Conservation (phyloP, 2,888 invertebrate species). For the Kuschelorhynchus macadamiae region DNA sequence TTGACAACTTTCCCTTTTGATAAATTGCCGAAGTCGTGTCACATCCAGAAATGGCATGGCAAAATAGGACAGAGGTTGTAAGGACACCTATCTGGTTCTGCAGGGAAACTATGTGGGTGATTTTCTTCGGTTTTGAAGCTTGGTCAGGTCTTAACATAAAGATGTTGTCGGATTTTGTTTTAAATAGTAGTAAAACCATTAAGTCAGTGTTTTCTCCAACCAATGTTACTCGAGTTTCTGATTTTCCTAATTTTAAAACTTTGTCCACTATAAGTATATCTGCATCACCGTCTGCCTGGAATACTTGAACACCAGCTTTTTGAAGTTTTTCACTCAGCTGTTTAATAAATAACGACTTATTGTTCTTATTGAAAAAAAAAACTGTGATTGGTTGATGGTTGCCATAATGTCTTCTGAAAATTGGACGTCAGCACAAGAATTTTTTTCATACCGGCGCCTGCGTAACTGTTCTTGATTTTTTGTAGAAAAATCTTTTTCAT, state of each 20-base stretch:
- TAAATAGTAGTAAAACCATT: not conserved
- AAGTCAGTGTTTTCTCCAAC: not conserved
- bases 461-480: not conserved
- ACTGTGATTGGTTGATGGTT: constrained; percentile 6
- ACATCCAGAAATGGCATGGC: not conserved
- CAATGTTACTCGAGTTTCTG: not conserved
- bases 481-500: not conserved
- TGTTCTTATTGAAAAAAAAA: constrained; percentile 7
- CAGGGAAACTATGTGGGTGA: not conserved
- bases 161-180: not conserved
- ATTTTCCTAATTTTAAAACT: not conserved
- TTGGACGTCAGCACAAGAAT: not conserved
- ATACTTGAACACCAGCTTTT: constrained; percentile 1
- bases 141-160: not conserved
- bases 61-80: not conserved
- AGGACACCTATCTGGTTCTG: not conserved
- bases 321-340: not conserved
- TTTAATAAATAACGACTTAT: constrained; percentile 1
- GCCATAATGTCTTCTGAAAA: constrained; percentile 8
- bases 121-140: not conserved
- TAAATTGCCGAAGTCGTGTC: not conserved
- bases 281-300: constrained; percentile 7
- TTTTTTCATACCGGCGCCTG: constrained; percentile 3
- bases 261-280: not conserved
- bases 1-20: not conserved